These are phyloP conservation scores for Ceratina japonica DNA, from an alignment of 1,140 invertebrate species.

Conservation along the genomic window DNA sequence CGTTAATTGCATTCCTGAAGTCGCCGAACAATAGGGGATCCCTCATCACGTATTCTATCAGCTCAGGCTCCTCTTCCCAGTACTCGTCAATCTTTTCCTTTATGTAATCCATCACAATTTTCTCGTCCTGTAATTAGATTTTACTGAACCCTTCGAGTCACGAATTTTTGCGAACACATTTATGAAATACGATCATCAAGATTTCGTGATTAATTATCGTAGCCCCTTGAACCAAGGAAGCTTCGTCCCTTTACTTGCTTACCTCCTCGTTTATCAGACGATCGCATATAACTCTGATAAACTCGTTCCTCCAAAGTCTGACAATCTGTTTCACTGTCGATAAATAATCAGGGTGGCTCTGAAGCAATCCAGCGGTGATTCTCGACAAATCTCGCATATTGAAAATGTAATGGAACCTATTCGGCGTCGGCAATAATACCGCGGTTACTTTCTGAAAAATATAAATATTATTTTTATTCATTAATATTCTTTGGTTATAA, in stretches of 20 bases:
- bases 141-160: constrained; percentile 8
- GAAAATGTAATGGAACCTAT: constrained; percentile 96
- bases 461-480: neutral
- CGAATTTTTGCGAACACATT: too few relatives aligned
- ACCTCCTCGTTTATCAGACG: constrained; percentile 87
- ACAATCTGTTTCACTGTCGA: constrained; percentile 85
- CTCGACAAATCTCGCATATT: constrained; percentile 94
- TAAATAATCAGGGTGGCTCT: constrained; percentile 85
- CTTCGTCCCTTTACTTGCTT: constrained; percentile 60
- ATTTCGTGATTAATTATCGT: too few relatives aligned
- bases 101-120: constrained; percentile 78
- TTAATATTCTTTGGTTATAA: neutral
- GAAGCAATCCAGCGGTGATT: constrained; percentile 88
- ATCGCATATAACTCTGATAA: constrained; percentile 91
- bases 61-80: constrained; percentile 79
- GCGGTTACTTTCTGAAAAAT: constrained; percentile 78
- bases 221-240: too few relatives aligned
- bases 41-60: constrained; percentile 85
- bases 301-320: constrained; percentile 94
- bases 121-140: constrained; percentile 77
- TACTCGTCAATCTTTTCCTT: constrained; percentile 76
- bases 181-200: too few relatives aligned
- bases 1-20: constrained; percentile 90
- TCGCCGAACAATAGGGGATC: constrained; percentile 94
- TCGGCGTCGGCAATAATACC: constrained; percentile 93